Conservation (phyloP, 2,888 invertebrate genomes). For the Spodoptera exigua region DNA sequence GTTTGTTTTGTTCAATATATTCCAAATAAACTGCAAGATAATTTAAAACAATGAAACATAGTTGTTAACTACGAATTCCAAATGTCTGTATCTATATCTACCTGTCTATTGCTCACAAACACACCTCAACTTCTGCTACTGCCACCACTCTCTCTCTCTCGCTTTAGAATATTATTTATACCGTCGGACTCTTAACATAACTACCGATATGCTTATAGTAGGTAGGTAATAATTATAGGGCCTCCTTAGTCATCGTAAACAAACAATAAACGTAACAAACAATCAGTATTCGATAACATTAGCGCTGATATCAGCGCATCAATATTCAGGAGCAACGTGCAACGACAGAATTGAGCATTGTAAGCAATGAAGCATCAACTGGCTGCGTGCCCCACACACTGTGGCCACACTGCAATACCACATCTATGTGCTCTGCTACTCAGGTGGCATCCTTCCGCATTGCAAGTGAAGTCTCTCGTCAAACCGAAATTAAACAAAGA, state of each 20-base stretch:
- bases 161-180: too few relatives aligned
- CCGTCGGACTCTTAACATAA: too few relatives aligned
- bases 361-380: conserved; percentile 38
- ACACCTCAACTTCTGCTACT: too few relatives aligned
- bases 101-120: too few relatives aligned
- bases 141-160: too few relatives aligned
- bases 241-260: conserved; percentile 18
- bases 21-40: conserved; percentile 56
- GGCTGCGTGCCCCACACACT: conserved; percentile 15
- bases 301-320: conserved; percentile 38
- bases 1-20: conserved; percentile 44
- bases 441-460: too few relatives aligned
- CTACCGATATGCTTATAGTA: too few relatives aligned
- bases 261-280: conserved; percentile 15
- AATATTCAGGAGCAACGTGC: conserved; percentile 47
- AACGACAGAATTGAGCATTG: conserved; percentile 40
- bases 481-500: too few relatives aligned
- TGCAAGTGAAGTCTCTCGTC: too few relatives aligned
- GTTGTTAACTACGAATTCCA: conserved; percentile 24
- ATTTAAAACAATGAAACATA: conserved; percentile 55
- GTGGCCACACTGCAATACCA: too few relatives aligned
- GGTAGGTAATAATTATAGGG: too few relatives aligned
- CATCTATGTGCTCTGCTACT: too few relatives aligned
- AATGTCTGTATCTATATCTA: background rate
- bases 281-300: conserved; percentile 24